These are phyloP conservation scores for Catharus minimus DNA, from an alignment of 2,113 vertebrate species.

Conservation along the genomic window DNA sequence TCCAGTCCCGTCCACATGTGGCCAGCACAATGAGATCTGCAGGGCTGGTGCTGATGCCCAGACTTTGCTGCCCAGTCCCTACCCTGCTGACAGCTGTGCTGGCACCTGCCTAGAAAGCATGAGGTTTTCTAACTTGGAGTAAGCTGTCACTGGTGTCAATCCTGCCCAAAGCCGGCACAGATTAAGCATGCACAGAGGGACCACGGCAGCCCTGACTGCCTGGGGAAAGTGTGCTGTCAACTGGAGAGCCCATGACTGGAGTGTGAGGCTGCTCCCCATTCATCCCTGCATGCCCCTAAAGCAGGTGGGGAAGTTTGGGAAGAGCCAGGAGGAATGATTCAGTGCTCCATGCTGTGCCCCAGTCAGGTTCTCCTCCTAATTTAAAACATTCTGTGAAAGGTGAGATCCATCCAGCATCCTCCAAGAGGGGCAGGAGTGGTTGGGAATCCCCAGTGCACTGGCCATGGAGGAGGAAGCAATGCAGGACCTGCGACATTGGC, in stretches of 20 bases:
- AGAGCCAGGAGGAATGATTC: neutral
- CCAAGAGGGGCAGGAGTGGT: neutral
- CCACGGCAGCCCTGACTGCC: fast-evolving
- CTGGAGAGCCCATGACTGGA: neutral
- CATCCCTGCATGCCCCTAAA: fast-evolving
- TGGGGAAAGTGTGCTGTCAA: neutral
- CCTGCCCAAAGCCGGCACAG: neutral
- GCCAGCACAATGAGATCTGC: neutral
- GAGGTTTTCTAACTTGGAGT: neutral
- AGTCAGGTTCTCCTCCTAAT: neutral
- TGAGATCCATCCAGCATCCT: neutral
- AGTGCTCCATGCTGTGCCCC: neutral
- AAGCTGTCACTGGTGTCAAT: neutral
- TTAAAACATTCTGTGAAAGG: neutral
- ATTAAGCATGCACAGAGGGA: neutral
- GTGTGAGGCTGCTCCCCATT: no score
- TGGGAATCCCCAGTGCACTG: neutral
- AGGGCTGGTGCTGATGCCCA: neutral
- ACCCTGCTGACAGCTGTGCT: neutral
- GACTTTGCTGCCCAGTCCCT: neutral
- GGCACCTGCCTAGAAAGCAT: neutral
- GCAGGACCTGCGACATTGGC: fast-evolving
- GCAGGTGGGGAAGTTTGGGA: neutral
- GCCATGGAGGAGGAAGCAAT: fast-evolving
- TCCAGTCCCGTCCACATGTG: fast-evolving